These are phyloP conservation scores for Seladonia tumulorum DNA, from an alignment of 2,888 invertebrate species.

Conservation along the genomic window DNA sequence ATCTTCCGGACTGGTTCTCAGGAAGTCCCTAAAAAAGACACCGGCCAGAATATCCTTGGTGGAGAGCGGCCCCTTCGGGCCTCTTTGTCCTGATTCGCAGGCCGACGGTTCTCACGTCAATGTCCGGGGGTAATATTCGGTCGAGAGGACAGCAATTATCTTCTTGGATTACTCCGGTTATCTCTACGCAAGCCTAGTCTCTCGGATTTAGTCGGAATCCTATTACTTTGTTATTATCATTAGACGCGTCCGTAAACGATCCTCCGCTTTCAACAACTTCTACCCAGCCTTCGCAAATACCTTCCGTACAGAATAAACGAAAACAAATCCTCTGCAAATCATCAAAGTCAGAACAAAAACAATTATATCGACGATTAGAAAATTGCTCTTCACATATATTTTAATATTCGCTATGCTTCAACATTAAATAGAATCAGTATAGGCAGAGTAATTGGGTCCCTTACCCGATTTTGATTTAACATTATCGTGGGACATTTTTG, in stretches of 20 bases:
- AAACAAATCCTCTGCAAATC: no score
- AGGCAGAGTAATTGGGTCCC: no score
- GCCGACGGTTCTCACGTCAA: conserved; percentile 24
- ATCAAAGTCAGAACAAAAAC: no score
- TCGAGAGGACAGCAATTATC: conserved; percentile 28
- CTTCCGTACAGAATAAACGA: neutral
- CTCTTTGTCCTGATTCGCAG: conserved; percentile 37
- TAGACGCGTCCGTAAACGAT: neutral
- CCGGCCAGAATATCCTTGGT: conserved; percentile 1
- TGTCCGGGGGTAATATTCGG: conserved; percentile 33
- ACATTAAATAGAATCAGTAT: no score
- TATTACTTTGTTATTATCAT: neutral
- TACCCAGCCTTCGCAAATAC: neutral
- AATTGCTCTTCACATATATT: no score
- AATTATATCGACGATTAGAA: no score
- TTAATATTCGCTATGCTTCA: no score
- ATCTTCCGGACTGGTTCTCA: conserved; percentile 61
- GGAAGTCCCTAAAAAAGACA: conserved; percentile 45
- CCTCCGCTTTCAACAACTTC: neutral
- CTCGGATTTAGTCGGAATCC: neutral
- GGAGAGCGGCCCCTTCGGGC: neutral
- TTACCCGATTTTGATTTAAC: no score
- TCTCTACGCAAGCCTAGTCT: neutral
- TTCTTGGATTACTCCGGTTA: conserved; percentile 23
- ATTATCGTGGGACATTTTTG: no score